Evolutionary conservation across 2,113 vertebrate species (phyloP).

Genomic region (Pedionomus torquatus): DNA sequence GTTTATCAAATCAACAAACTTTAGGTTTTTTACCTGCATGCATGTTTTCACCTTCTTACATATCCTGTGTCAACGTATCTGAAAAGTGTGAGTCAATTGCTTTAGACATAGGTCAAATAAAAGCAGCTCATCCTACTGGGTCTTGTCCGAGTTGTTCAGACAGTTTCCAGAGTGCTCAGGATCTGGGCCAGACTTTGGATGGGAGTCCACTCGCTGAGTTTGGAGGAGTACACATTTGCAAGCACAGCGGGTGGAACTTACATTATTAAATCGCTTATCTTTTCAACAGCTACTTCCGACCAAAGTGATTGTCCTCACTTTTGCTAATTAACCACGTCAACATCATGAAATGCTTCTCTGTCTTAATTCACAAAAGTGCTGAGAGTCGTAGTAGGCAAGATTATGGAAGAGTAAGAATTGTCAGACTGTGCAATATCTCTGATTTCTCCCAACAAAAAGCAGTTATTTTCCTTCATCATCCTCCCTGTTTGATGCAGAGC

Average conservation of each 20-base stretch:
- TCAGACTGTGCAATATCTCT: neutral
- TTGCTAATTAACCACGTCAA: neutral
- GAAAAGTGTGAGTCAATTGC: neutral
- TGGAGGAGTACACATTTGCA: neutral
- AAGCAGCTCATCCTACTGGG: neutral
- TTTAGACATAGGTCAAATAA: neutral
- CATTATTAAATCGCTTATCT: neutral
- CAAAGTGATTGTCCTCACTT: neutral
- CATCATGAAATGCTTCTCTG: neutral
- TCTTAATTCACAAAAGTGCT: neutral
- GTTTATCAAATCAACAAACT: neutral
- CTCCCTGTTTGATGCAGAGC: neutral
- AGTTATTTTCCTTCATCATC: neutral
- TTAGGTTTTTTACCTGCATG: slow-evolving; percentile 35
- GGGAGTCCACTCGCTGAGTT: neutral
- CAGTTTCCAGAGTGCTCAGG: neutral
- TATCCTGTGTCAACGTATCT: neutral
- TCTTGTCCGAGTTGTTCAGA: neutral
- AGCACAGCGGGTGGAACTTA: neutral
- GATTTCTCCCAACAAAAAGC: neutral
- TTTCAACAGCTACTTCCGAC: neutral
- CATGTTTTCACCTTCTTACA: neutral
- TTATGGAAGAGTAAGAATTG: neutral
- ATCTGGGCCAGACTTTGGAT: neutral
- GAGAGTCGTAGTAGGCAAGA: neutral